Percentiles rank a stretch among this genome's conserved stretches.
These are phyloP conservation scores for Crocidura indochinensis DNA, from an alignment of 2,797 vertebrate genomes.

Conservation along the genomic window DNA sequence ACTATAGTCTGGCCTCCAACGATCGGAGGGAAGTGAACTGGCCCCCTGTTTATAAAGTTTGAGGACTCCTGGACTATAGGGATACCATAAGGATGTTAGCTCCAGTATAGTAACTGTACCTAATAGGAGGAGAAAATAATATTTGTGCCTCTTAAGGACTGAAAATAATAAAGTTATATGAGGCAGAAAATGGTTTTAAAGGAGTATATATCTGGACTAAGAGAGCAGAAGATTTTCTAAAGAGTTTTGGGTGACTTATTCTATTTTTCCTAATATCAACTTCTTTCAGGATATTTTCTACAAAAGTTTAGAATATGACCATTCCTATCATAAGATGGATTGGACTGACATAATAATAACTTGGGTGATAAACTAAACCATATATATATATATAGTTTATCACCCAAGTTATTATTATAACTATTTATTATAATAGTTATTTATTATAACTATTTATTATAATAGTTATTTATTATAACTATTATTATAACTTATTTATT, in stretches of 20 bases:
- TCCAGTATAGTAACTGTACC: not conserved
- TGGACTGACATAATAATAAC: not conserved
- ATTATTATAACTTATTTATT: too few relatives aligned
- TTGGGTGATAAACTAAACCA: not conserved
- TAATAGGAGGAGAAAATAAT: not conserved
- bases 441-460: too few relatives aligned
- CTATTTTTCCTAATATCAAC: not conserved
- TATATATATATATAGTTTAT: too few relatives aligned
- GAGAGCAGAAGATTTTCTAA: conserved; percentile 28
- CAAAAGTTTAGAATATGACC: conserved; percentile 22
- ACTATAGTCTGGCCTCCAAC: too few relatives aligned
- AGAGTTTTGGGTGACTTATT: conserved; percentile 4
- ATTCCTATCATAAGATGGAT: not conserved
- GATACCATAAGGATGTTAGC: not conserved
- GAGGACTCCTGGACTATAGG: too few relatives aligned
- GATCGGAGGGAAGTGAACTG: too few relatives aligned
- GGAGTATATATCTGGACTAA: conserved; percentile 1
- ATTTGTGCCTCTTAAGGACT: conserved; percentile 30
- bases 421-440: too few relatives aligned
- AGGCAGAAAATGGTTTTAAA: conserved; percentile 14
- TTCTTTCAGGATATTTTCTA: conserved; percentile 52
- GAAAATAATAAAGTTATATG: not conserved
- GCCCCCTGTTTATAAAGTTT: too few relatives aligned
- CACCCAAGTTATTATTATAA: too few relatives aligned
- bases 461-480: too few relatives aligned